Base-by-base conservation (phyloP, 1,140 invertebrate species). In the Acromyrmex echinatior region DNA sequence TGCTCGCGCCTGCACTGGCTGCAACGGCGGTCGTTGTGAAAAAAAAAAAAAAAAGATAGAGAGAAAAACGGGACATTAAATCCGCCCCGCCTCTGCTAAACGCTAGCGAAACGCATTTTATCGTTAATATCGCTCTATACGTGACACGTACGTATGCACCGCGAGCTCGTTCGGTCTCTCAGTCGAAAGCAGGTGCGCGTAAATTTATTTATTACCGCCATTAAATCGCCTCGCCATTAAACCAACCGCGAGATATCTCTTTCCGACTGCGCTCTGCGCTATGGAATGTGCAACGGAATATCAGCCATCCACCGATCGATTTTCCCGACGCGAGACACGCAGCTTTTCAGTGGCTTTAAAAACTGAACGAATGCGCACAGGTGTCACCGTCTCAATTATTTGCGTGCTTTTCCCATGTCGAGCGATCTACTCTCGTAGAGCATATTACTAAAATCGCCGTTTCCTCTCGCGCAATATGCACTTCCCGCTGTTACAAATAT, bases 371-470 rank as follows among this genome's bases (percentile, higher is more conserved):
- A 58, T 45, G 16, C 12, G 10, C 62, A 39, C 39, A 71, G 31
- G 16, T 80, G 53, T 76, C 71, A 76, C 3, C 10, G 6, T 45
- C 60, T 82, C 58, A 73, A 86, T 81, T 65, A 82, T 79, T 70
- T 6, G 31, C 21, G 16, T 25, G 51, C 28, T 66, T 35, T 39
- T 39, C 18, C 14, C 39, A 45, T 28, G 2, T 28, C 31, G 21
- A 7, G 3, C 5, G 39, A 63, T 78, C 10, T 45, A 28, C 35
- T 14, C 16, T 45, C 56, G 10, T 49, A 68, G 39, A 68, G 10
- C 35, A 18, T 66, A n/a, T 35, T 31, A 10, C 9, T n/a, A 25
- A n/a, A n/a, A 77, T 58, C 4, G 28, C 51, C 5, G n/a, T 25
- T 58, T 63, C 9, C 45, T 1, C 9, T 45, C 25, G 21, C 6